phyloP scores from a whole-genome alignment of 1,140 invertebrate genomes.

The Aphelinus certus region DNA sequence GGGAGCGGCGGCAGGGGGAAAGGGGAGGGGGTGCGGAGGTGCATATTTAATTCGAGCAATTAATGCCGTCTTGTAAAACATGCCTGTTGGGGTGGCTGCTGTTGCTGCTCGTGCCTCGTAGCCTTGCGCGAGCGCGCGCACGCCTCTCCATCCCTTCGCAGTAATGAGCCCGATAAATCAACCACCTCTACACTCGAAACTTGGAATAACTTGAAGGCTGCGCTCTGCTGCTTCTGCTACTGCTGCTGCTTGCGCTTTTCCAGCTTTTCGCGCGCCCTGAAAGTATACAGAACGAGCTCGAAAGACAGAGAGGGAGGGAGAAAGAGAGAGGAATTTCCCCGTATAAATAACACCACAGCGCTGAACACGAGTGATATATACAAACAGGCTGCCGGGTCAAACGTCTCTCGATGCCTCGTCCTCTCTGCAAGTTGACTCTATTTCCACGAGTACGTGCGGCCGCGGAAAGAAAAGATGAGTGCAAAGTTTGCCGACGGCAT shows the following conservation, averaged over 20 bases:
- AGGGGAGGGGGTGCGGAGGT: conserved; percentile 56
- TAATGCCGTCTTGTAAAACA: conserved; percentile 69
- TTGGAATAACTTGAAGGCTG: conserved; percentile 59
- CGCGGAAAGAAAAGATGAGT: too few species aligned
- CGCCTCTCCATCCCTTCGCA: conserved; percentile 56
- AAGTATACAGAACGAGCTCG: not conserved
- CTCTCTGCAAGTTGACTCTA: too few species aligned
- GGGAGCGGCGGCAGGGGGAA: too few species aligned
- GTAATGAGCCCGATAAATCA: conserved; percentile 68
- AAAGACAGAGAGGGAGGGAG: not conserved
- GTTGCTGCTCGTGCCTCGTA: conserved; percentile 28
- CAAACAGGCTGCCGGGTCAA: not conserved
- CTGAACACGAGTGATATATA: too few species aligned
- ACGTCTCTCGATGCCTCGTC: not conserved
- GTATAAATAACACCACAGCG: too few species aligned
- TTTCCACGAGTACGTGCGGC: too few species aligned
- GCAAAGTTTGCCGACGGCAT: not conserved
- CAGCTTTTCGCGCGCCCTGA: conserved; percentile 27
- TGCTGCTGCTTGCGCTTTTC: conserved; percentile 39
- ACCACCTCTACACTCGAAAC: conserved; percentile 63
- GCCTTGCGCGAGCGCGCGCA: not conserved
- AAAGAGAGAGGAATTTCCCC: not conserved
- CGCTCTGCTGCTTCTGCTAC: not conserved
- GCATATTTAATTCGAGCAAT: conserved; percentile 69
- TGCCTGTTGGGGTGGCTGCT: conserved; percentile 60